Evolutionary conservation across 2,888 invertebrate species (phyloP), one percentile per base, ranked within the genome.

Genomic region (Leucophenga montana): DNA sequence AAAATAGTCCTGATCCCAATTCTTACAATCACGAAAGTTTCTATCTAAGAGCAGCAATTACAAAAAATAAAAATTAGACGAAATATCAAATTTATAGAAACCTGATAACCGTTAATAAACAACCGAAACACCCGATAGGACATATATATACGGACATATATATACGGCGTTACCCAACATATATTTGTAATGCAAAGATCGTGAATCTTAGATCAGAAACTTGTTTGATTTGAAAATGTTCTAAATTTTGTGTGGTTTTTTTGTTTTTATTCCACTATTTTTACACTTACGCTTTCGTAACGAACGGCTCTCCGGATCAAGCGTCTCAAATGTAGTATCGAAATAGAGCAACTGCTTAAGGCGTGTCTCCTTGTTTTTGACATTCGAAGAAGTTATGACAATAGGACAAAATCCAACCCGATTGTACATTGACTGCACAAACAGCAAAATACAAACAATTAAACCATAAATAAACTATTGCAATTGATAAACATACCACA

Each of bases 1-100:
- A 11, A 89, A 82, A 16, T 90, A 89, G 71, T 91, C 89, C 78
- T 89, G 83, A 84, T 91, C 91, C 75, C 85, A 87, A 74, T 86
- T 87, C 0, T 70, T 69, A 53, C 87, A 87, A 18, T 86, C 79
- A 6, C 22, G 56, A 39, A 74, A 87, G 20, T 78, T 73, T 16
- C 74, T 75, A 16, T 75, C 82, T 80, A 18, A 3, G 67, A 65
- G 31, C 20, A 39, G 18, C n/a, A 46, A 66, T 14, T n/a, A n/a
- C n/a, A n/a, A n/a, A 20, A 33, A 44, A 8, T 44, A 50, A 67
- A 9, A 33, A 13, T 56, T 13, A 3, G 0, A 18, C 46, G 11
- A 53, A 44, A 59, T n/a, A n/a, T n/a, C 16, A 66, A n/a, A n/a
- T 1, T 50, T 50, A 14, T 50, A 4, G 4, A 22, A 46, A 66